These are phyloP conservation scores for Gobiocypris rarus DNA, from an alignment of 2,113 vertebrate genomes.

Conservation along the genomic window DNA sequence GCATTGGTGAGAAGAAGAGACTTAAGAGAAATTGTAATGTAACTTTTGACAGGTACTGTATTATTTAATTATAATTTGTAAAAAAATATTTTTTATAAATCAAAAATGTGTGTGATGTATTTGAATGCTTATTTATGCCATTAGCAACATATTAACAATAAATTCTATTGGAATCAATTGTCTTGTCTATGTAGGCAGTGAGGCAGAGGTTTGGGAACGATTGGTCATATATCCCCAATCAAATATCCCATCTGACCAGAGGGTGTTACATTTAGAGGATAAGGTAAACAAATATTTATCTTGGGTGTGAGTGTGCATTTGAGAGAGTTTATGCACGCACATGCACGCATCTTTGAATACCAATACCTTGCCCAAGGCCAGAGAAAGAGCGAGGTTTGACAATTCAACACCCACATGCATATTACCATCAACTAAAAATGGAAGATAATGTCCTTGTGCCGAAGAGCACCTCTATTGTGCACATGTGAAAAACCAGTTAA, in stretches of 20 bases:
- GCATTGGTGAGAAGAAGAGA: too few species aligned
- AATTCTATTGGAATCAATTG: background rate
- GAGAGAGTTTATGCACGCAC: background rate
- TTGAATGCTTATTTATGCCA: too few species aligned
- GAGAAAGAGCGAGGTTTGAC: slow-evolving; percentile 1
- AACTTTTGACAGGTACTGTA: too few species aligned
- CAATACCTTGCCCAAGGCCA: slow-evolving; percentile 49
- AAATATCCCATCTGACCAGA: background rate
- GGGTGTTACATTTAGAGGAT: background rate
- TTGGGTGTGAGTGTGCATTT: background rate
- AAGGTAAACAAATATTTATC: slow-evolving; percentile 18
- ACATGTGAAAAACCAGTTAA: background rate
- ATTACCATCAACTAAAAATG: slow-evolving; percentile 49
- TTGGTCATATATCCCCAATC: background rate
- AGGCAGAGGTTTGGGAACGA: background rate
- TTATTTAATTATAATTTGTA: too few species aligned
- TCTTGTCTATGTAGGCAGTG: background rate
- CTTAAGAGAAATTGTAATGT: too few species aligned
- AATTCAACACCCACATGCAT: slow-evolving; percentile 30
- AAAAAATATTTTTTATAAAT: too few species aligned
- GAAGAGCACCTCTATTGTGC: slow-evolving; percentile 31
- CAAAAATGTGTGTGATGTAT: too few species aligned
- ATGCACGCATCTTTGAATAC: background rate
- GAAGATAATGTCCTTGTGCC: slow-evolving; percentile 27
- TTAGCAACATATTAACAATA: background rate